Base-by-base conservation (phyloP, 2,888 invertebrate species). In the Ferrisia virgata region DNA sequence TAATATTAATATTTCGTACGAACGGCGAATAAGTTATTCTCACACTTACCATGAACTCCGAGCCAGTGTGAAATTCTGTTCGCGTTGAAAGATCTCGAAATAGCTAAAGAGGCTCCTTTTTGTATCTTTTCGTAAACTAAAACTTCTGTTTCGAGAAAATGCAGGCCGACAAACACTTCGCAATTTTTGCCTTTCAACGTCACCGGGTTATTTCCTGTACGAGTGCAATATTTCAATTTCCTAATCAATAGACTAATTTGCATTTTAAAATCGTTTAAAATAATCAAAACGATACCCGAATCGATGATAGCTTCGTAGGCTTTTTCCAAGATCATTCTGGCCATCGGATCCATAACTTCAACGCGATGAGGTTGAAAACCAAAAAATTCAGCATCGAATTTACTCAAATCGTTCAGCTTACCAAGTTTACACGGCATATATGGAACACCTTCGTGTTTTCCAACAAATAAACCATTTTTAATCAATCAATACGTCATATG, bases 261-360 rank as follows among this genome's bases (percentile, higher is more conserved):
- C n/a, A n/a, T n/a, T n/a, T 58, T 58, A 5, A 28, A 39, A 8
- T 39, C 39, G 39, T n/a, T n/a, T n/a, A n/a, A n/a, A n/a, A n/a
- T n/a, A n/a, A n/a, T n/a, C n/a, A n/a, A n/a, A n/a, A n/a, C 8
- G 22, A 15, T 88, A 89, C 90, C 90, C 82, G 90, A 90, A 87
- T 90, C 90, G n/a, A 89, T 87, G 6, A 90, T 86, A 5, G 90
- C 90, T 87, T 90, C 90, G 86, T 89, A 89, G 5, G 89, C 88
- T 79, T 89, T 87, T 87, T 90, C 90, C 79, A 90, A 85, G 25
- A 88, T 86, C 28, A 89, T 86, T 82, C 90, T 88, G 81, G 89
- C 89, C 89, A 90, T 89, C 15, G 90, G 89, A 85, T 90, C 90
- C 89, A 90, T 89, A 78, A 88, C 89, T 11, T 88, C 88, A 39